Conservation (phyloP, 1,140 invertebrate genomes). For the Whitmania pigra region DNA sequence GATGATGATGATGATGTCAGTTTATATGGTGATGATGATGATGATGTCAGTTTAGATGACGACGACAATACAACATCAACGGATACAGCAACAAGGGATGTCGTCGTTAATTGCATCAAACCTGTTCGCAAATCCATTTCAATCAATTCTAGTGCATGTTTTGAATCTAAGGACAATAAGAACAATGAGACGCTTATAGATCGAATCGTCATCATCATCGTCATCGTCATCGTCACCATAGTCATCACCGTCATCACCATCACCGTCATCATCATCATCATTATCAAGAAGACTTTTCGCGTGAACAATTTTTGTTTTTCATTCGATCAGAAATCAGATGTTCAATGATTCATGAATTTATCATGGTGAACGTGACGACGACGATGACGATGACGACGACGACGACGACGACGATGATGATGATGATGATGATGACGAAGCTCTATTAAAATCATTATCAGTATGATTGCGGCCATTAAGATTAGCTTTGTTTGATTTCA, state of each 20-base stretch:
- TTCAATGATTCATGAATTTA: background rate
- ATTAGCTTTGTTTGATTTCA: background rate
- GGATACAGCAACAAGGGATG: too few species aligned
- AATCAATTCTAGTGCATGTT: too few species aligned
- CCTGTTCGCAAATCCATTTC: too few species aligned
- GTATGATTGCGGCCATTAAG: background rate
- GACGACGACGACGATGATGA: background rate
- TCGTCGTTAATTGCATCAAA: too few species aligned
- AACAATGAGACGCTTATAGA: too few species aligned
- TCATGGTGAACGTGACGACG: background rate
- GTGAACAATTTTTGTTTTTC: too few species aligned
- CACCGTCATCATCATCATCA: background rate
- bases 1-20: too few species aligned
- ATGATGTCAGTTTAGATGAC: too few species aligned
- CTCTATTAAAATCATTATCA: constrained; percentile 1
- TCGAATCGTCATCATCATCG: background rate
- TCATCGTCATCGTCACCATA: background rate
- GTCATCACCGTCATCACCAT: background rate
- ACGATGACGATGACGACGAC: background rate
- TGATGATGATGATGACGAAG: background rate
- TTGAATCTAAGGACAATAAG: too few species aligned
- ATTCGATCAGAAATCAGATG: too few species aligned
- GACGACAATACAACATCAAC: too few species aligned
- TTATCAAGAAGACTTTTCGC: background rate
- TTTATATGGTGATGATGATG: too few species aligned